Conservation (phyloP, 1,140 invertebrate species). For the Drosophila ohnishii region DNA sequence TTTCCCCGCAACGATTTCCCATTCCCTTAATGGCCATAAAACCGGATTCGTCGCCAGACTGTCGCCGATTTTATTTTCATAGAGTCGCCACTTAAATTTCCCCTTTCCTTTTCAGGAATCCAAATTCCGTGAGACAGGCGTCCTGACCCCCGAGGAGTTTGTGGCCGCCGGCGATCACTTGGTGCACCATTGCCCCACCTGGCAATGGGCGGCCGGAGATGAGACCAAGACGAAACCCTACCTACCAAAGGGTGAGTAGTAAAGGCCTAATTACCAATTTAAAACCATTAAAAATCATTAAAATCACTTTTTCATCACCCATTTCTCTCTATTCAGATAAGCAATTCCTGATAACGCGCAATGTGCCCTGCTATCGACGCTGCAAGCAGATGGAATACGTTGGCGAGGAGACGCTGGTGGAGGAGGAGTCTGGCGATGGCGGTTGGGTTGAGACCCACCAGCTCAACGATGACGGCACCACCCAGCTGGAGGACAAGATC, state of each 20-base stretch:
- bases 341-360: conserved; percentile 98
- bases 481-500: conserved; percentile 84
- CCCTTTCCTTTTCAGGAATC: conserved; percentile 89
- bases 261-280: neutral
- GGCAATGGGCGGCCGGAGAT: conserved; percentile 98
- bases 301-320: conserved; percentile 12
- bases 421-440: conserved; percentile 94
- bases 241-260: conserved; percentile 87
- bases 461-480: conserved; percentile 78
- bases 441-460: conserved; percentile 99
- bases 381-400: conserved; percentile 98
- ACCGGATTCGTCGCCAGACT: conserved; percentile 35
- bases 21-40: conserved; percentile 18
- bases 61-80: conserved; percentile 10
- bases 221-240: conserved; percentile 93
- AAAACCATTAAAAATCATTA: conserved; percentile 23
- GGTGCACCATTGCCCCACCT: conserved; percentile 99
- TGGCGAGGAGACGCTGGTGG: conserved; percentile 93
- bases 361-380: conserved; percentile 96
- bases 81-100: neutral
- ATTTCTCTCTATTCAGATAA: conserved; percentile 86
- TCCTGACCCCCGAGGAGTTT: conserved; percentile 98
- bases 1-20: neutral
- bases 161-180: conserved; percentile 98
- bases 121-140: conserved; percentile 99